phyloP scores from a whole-genome alignment of 2,888 invertebrate genomes.

The Euclidia mi region DNA sequence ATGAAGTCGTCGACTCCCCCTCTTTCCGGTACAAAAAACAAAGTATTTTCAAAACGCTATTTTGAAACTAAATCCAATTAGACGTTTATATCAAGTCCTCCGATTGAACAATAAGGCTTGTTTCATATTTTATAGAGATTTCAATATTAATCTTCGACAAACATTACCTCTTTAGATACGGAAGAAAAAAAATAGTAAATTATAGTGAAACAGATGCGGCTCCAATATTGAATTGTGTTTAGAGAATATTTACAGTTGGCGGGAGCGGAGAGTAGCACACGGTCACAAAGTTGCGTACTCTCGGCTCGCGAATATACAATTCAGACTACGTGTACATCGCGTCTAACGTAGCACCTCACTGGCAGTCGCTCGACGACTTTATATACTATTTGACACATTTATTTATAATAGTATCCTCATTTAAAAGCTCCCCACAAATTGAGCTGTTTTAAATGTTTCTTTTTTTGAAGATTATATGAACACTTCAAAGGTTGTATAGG shows the following conservation, averaged over 20 bases:
- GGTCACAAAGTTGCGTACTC: constrained; percentile 58
- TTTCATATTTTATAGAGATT: constrained; percentile 79
- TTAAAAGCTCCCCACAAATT: constrained; percentile 47
- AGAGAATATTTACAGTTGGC: constrained; percentile 63
- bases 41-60: constrained; percentile 72
- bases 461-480: constrained; percentile 53
- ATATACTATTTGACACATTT: constrained; percentile 35
- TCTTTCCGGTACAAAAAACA: constrained; percentile 84
- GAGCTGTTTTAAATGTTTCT: constrained; percentile 45
- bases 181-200: constrained; percentile 83
- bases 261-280: constrained; percentile 61
- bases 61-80: constrained; percentile 72
- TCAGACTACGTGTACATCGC: constrained; percentile 49
- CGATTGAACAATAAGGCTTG: constrained; percentile 76
- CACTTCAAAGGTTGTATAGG: constrained; percentile 78
- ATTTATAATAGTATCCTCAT: constrained; percentile 40
- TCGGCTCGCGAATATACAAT: constrained; percentile 41
- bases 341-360: too few species aligned
- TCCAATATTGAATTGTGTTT: constrained; percentile 67
- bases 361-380: not conserved
- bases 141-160: constrained; percentile 73
- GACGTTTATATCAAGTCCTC: constrained; percentile 76
- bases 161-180: constrained; percentile 83
- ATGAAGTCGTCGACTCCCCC: constrained; percentile 66
- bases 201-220: constrained; percentile 76